Base-by-base conservation (phyloP, 2,797 vertebrate genomes). In the Sitta carolinensis region DNA sequence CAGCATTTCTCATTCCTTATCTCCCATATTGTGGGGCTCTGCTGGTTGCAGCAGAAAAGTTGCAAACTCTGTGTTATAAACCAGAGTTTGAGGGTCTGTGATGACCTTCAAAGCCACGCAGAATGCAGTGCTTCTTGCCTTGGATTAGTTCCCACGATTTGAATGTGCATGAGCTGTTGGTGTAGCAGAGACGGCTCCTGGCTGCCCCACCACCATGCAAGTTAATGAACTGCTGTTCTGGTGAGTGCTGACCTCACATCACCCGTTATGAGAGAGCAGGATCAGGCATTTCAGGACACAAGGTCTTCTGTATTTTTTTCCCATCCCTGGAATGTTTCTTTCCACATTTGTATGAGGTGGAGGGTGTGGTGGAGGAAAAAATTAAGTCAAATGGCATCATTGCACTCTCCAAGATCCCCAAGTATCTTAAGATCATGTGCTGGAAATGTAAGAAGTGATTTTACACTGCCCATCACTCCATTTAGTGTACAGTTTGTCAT, bases 1-100 rank as follows among this genome's bases (percentile, higher is more conserved):
- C 1, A 16, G 8, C 13, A 1, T 42, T 50, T 66, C 32, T 59
- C 29, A 13, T 15, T 17, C 38, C n/a, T 26, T 2, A 0, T 10
- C 15, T 69, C 52, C 26, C 62, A 16, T 8, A 6, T 9, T 0
- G 0, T 11, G 10, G 7, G 3, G 5, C 6, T 11, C 25, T 63
- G 27, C 20, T 19, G 21, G 12, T 25, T 72, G 34, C n/a, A 23
- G 38, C 45, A 62, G n/a, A 1, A 36, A 54, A 73, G 36, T 27
- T 43, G 52, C 26, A 48, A 12, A 5, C 15, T 32, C 17, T 32
- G 23, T 5, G 6, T 25, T 58, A 21, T 52, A 36, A 36, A 36
- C 36, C 36, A 36, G 36, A 36, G 23, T 69, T 54, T 9, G 0
- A 7, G 18, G 16, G 16, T 47, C 36, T 66, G 0, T 11, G 57